These are phyloP conservation scores for Flexamia atlantica DNA, from an alignment of 2,888 invertebrate species.

Conservation along the genomic window DNA sequence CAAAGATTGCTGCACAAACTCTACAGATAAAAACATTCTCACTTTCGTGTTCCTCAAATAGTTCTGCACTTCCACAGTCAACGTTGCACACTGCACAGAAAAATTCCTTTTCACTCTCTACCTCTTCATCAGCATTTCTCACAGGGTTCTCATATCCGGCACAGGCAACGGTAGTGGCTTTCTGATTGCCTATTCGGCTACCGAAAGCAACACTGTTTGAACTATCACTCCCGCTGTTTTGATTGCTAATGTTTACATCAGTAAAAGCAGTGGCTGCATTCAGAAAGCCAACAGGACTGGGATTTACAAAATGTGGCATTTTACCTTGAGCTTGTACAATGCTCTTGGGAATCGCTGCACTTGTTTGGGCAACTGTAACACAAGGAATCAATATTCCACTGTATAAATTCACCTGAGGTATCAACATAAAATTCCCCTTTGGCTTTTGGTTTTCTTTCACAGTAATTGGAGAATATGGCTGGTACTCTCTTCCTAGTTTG, in stretches of 20 bases:
- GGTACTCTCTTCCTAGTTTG: no score
- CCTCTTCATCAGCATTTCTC: not conserved
- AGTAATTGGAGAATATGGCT: no score
- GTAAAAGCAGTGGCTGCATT: not conserved
- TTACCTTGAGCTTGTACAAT: not conserved
- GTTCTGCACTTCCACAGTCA: conserved; percentile 8
- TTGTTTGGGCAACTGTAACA: not conserved
- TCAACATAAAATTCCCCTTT: not conserved
- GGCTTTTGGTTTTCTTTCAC: not conserved
- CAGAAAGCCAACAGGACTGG: no score
- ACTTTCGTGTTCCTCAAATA: not conserved
- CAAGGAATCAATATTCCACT: not conserved
- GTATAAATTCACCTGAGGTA: not conserved
- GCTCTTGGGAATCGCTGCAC: not conserved
- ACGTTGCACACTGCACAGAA: conserved; percentile 15
- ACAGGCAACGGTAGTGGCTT: no score
- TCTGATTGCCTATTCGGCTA: no score
- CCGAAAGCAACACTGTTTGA: no score
- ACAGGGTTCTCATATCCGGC: not conserved
- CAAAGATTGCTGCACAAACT: not conserved
- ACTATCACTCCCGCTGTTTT: no score
- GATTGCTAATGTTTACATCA: not conserved
- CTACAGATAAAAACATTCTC: not conserved
- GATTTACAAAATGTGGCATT: not conserved
- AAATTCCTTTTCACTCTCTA: not conserved